Evolutionary conservation across 2,797 vertebrate genomes (phyloP), one percentile per base, ranked within the genome.

Genomic region (Oreochromis mossambicus): DNA sequence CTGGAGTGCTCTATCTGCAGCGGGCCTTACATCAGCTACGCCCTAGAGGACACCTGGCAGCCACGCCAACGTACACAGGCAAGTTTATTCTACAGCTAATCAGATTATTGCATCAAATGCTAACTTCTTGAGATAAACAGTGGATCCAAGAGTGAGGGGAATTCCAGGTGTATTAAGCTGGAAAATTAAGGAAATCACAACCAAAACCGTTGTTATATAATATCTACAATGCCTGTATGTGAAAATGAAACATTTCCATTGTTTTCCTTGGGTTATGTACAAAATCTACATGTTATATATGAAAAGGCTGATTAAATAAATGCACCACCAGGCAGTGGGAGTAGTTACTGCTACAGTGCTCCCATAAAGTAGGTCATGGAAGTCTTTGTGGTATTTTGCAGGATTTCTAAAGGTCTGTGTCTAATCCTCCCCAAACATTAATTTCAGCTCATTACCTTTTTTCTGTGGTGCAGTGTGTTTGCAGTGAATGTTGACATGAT

Each of bases 1-100:
- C 89, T 96, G 91, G 96, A 97, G 93, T 97, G 96, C 92, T 96
- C 95, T 84, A 85, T 96, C 91, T 97, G 96, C 94, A 97, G 95
- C 2, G 96, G 96, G 6, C 96, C 96, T 48, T 96, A 96, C 87
- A 92, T 96, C 90, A 96, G 94, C 94, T 97, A 97, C 32, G 32
- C 92, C 84, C 87, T 94, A 84, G 96, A 97, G 82, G 96, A 97
- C 5, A 95, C 92, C 79, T 97, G 96, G 96, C 95, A 97, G 89
- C 96, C 96, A 63, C 95, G 96, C 1, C 96, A 96, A 55, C 95
- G 96, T 86, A 96, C 97, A 79, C 96, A 97, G 95, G 96, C 92
- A 54, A 85, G 92, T 81, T 63, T 9, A 21, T 34, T 55, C 43
- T 8, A 63, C 43, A 32, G 24, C 6, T 75, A 32, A 10, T 50